phyloP scores from a whole-genome alignment of 2,113 vertebrate genomes.

The Sphyrna mokarran region DNA sequence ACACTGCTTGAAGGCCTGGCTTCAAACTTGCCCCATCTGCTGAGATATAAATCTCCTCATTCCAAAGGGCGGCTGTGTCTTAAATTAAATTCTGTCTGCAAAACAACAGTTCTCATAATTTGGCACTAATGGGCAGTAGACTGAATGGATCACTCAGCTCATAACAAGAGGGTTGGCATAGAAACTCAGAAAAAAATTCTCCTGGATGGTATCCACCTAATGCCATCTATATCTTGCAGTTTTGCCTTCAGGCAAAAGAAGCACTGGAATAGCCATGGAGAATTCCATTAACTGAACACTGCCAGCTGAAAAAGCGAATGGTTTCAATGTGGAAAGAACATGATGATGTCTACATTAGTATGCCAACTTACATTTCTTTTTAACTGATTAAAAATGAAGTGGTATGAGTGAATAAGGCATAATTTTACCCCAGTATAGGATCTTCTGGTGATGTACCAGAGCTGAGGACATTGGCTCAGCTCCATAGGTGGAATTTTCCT shows the following conservation, averaged over 20 bases:
- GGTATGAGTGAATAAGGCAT: background rate
- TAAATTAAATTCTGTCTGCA: background rate
- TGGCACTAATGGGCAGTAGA: background rate
- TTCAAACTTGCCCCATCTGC: background rate
- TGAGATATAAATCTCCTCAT: background rate
- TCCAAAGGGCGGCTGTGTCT: background rate
- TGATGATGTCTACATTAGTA: no score
- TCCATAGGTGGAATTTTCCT: no score
- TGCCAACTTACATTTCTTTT: background rate
- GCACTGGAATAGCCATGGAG: background rate
- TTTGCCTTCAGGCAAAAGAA: background rate
- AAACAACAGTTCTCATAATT: background rate
- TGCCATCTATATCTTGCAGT: background rate
- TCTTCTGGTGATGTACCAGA: background rate
- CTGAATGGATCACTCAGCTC: conserved; percentile 12
- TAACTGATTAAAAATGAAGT: background rate
- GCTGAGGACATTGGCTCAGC: background rate
- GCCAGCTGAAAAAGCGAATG: background rate
- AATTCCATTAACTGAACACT: conserved; percentile 12
- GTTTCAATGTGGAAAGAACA: background rate
- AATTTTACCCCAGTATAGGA: background rate
- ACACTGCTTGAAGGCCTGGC: background rate
- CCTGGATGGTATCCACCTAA: conserved; percentile 16
- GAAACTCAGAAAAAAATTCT: background rate
- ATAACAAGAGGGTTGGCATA: no score